Percentiles rank a stretch among this genome's conserved stretches.
Evolutionary conservation across 2,113 vertebrate genomes (phyloP).

Genomic region (Lipotes vexillifer): DNA sequence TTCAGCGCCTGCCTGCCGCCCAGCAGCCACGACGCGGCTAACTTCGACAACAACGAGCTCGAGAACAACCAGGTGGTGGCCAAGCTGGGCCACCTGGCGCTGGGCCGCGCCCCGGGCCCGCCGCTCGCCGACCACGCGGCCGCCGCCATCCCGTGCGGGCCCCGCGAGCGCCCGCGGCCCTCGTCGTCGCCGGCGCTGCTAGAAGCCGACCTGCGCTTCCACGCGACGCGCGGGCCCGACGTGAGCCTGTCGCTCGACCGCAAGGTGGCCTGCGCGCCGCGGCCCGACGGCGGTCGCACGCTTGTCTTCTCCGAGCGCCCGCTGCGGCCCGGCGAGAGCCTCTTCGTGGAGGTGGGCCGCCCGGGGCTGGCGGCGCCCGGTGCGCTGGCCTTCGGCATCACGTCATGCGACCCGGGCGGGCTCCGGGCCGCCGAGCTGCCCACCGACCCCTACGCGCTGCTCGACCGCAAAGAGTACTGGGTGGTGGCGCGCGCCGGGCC

Average conservation of each 20-base stretch:
- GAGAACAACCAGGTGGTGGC: constrained; percentile 96
- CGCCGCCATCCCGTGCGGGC: constrained; percentile 90
- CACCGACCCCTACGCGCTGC: constrained; percentile 91
- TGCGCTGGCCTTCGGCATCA: constrained; percentile 93
- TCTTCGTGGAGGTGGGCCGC: constrained; percentile 94
- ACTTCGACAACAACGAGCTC: constrained; percentile 98
- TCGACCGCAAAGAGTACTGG: constrained; percentile 99
- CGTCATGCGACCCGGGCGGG: constrained; percentile 93
- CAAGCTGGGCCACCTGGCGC: constrained; percentile 93
- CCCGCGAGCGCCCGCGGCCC: constrained; percentile 79
- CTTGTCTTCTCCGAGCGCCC: constrained; percentile 96
- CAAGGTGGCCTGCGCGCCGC: constrained; percentile 90
- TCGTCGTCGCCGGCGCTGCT: constrained; percentile 85
- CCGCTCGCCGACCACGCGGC: constrained; percentile 49
- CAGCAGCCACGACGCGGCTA: constrained; percentile 96
- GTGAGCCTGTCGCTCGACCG: constrained; percentile 94
- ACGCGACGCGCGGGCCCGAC: constrained; percentile 90
- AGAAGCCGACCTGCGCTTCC: constrained; percentile 94
- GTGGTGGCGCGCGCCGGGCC: constrained; percentile 94
- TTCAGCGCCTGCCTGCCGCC: constrained; percentile 95
- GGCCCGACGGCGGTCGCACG: constrained; percentile 93
- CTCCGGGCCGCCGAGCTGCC: constrained; percentile 94
- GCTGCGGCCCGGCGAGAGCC: constrained; percentile 90
- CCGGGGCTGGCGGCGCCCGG: constrained; percentile 92
- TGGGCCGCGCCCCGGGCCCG: constrained; percentile 81